A percentile compares a stretch with the other conserved stretches of the same genome.
Evolutionary conservation across 30 jellyfish, hydroid and myxozoan genomes (phyloP).

Genomic region (Mastigias papua): DNA sequence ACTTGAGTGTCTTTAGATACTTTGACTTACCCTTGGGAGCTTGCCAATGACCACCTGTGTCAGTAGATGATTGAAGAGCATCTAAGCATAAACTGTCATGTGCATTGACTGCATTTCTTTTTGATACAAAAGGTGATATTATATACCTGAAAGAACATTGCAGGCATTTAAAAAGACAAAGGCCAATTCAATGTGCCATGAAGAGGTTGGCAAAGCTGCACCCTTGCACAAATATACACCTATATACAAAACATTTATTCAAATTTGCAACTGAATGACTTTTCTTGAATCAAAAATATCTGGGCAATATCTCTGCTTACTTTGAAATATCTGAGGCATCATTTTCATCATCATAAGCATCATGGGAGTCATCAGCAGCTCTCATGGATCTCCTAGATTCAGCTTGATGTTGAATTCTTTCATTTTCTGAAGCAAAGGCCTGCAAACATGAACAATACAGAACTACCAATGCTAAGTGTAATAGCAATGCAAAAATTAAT

Average conservation of each 20-base stretch:
- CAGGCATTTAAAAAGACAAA: no score
- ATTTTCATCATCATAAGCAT: conserved; percentile 6
- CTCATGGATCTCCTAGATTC: conserved; percentile 31
- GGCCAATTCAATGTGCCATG: no score
- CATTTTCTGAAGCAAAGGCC: conserved; percentile 15
- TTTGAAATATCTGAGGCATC: conserved; percentile 3
- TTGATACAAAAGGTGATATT: not conserved
- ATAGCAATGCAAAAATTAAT: no score
- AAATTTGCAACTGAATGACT: not conserved
- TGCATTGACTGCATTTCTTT: not conserved
- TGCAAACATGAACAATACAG: not conserved
- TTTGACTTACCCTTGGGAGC: no score
- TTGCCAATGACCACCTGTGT: not conserved
- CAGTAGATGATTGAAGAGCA: not conserved
- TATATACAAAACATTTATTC: not conserved
- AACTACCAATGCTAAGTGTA: not conserved
- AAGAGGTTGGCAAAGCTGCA: not conserved
- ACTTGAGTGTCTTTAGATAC: no score
- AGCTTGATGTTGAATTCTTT: conserved; percentile 1
- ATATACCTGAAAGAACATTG: not conserved
- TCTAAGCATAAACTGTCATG: not conserved
- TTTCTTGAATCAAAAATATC: not conserved
- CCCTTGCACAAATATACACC: no score
- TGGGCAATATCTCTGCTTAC: not conserved
- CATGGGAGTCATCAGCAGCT: conserved; percentile 12